These are phyloP conservation scores for Mizuhopecten yessoensis DNA, from an alignment of 1,140 invertebrate genomes.

Conservation along the genomic window DNA sequence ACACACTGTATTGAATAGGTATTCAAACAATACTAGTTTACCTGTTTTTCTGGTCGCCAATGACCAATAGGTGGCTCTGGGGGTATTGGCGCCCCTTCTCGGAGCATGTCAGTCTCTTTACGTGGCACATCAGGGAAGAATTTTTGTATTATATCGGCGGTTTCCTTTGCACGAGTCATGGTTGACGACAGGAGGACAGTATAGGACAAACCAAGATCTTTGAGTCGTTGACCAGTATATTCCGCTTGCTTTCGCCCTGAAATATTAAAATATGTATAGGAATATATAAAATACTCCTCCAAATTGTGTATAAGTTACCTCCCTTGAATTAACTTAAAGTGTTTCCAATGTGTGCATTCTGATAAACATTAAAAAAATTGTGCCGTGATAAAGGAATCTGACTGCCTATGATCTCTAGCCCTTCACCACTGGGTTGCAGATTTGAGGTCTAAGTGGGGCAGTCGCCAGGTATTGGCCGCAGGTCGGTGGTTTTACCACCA, in stretches of 20 bases:
- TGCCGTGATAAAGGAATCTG: too few species aligned
- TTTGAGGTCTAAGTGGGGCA: too few species aligned
- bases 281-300: background rate
- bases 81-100: constrained; percentile 95
- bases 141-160: constrained; percentile 92
- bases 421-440: too few species aligned
- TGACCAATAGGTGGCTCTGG: constrained; percentile 93
- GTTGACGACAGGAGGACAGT: constrained; percentile 92
- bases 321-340: background rate
- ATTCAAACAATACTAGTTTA: constrained; percentile 82
- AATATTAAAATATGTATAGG: constrained; percentile 67
- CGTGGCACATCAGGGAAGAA: constrained; percentile 83
- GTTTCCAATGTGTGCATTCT: too few species aligned
- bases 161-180: constrained; percentile 96
- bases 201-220: constrained; percentile 90
- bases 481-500: too few species aligned
- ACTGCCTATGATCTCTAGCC: too few species aligned
- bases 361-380: too few species aligned
- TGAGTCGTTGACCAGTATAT: constrained; percentile 88
- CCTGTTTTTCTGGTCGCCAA: constrained; percentile 93
- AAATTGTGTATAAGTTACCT: background rate
- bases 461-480: too few species aligned
- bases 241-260: constrained; percentile 92
- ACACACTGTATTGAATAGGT: too few species aligned
- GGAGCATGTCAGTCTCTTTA: constrained; percentile 89